Evolutionary conservation across 2,888 invertebrate species (phyloP), one percentile per base, ranked within the genome.

Genomic region (Entomobrya proxima): DNA sequence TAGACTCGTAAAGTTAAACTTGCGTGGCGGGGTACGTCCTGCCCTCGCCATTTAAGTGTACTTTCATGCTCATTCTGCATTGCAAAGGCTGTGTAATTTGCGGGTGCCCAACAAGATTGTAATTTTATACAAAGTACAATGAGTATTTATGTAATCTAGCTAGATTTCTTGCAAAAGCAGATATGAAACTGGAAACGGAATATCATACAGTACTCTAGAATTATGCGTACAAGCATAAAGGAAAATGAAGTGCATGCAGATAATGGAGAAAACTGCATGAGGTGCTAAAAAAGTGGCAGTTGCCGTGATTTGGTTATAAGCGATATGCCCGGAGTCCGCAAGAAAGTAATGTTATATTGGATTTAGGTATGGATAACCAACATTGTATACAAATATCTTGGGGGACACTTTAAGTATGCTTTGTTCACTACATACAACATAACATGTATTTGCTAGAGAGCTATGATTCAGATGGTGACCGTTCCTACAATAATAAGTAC

Each of bases 111-210:
- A 40, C 67, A 67, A 40, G 37, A 40, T 21, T 67, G 24, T 40
- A 67, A 67, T 67, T 67, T 67, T 67, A 40, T 40, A 67, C 35
- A 40, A 67, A 37, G 61, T 64, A n/a, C n/a, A 64, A 64, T 64
- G 61, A 64, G 18, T 21, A 64, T 64, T 58, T 35, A 35, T 32
- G 61, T 64, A 64, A 64, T 35, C 61, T 64, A 64, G 18, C n/a
- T 7, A 18, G 35, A n/a, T 37, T 67, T 67, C 40, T 67, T 11
- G 9, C 64, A 18, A 64, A 64, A 64, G 32, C 27, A 24, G 24
- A 27, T 15, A 15, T 15, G 15, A 47, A 47, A 55, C 11, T 55
- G n/a, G n/a, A 27, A 27, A 24, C 27, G 11, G 27, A 55, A 30
- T 47, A n/a, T 47, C 21, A 18, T 21, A n/a, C 50, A 32, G 18